Base-by-base conservation (phyloP, 2,888 invertebrate genomes). In the Auanema sp. region DNA sequence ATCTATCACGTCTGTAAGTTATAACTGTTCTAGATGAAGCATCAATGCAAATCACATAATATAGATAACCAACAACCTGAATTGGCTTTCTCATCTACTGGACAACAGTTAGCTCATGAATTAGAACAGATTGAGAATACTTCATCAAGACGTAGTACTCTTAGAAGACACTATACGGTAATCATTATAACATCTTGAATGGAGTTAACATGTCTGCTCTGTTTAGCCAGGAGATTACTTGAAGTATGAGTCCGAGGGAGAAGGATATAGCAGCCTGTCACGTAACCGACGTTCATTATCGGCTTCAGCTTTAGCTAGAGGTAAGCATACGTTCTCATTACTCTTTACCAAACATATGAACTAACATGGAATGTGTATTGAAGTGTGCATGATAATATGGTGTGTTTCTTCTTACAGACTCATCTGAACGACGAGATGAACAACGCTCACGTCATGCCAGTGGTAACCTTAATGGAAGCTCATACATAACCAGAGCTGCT, bases 1-100 rank as follows among this genome's bases (percentile, higher is more conserved):
- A 83, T 83, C 69, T 83, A 84, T 68, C 83, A 83, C 71, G 83
- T 83, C 64, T 83, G 79, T 79, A 65, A 80, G 81, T 79, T 33
- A 11, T 49, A 42, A n/a, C n/a, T n/a, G n/a, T n/a, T n/a, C n/a
- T n/a, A n/a, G 12, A 11, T 57, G 56, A 47, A 58, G 18, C 11
- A 54, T 54, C n/a, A n/a, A n/a, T n/a, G n/a, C n/a, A n/a, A n/a
- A n/a, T n/a, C n/a, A n/a, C n/a, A n/a, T n/a, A n/a, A 33, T 33
- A 33, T 33, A 33, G 79, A 83, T 69, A 83, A 83, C 58, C 83
- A 83, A 66, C 78, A 81, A 50, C 80, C 81, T 21, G 83, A 83
- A 23, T 55, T 57, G 43, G 53, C 68, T 12, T 75, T 70, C 65
- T 65, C 69, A 14, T 66, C 78, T 0, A 77, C 80, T 18, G 84